phyloP scores from a whole-genome alignment of 2,888 invertebrate species.

The Synergus umbraculus region DNA sequence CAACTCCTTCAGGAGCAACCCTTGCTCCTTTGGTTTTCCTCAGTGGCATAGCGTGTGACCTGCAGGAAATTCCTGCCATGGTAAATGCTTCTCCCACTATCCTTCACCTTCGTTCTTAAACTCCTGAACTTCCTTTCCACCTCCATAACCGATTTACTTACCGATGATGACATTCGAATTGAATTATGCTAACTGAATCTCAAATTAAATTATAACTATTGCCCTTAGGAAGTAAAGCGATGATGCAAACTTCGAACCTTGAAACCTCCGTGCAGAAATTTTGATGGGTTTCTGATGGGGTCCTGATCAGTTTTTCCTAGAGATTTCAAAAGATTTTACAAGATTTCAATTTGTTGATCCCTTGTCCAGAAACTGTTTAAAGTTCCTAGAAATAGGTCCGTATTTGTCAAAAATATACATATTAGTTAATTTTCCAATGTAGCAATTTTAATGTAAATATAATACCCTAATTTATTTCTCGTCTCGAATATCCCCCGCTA shows the following conservation, averaged over 20 bases:
- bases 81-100: neutral
- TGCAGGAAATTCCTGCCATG: constrained; percentile 12
- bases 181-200: constrained; percentile 74
- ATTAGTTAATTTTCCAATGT: no score
- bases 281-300: no score
- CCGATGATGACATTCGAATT: constrained; percentile 73
- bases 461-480: neutral
- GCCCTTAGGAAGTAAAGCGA: constrained; percentile 51
- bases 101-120: constrained; percentile 43
- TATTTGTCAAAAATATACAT: no score
- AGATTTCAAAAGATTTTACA: no score
- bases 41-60: constrained; percentile 30
- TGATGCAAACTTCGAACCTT: constrained; percentile 48
- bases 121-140: constrained; percentile 40
- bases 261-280: constrained; percentile 25
- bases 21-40: constrained; percentile 42
- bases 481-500: no score
- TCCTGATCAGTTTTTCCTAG: no score
- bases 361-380: no score
- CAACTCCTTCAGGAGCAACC: constrained; percentile 61
- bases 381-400: no score
- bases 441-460: neutral
- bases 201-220: constrained; percentile 71
- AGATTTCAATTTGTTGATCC: no score
- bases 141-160: constrained; percentile 54